Evolutionary conservation across 2,797 vertebrate genomes (phyloP).

Genomic region (Amazona ochrocephala): DNA sequence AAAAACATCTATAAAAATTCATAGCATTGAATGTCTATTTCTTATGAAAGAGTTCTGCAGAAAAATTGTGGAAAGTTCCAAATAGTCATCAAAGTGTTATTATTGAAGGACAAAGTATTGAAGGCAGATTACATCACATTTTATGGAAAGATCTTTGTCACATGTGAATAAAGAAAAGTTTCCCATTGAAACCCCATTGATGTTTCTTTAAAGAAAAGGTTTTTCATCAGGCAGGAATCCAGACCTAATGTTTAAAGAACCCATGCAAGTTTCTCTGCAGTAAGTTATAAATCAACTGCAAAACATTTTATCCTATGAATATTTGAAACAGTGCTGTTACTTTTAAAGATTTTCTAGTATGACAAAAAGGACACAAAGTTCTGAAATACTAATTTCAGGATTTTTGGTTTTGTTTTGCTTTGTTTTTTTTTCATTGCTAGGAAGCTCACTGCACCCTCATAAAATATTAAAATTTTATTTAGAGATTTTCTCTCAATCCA

Average conservation of each 20-base stretch:
- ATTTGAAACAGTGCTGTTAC: background rate
- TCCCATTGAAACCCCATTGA: background rate
- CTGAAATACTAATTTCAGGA: background rate
- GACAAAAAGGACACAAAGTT: background rate
- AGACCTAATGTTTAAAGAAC: background rate
- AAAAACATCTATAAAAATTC: background rate
- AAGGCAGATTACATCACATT: background rate
- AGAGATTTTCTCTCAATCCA: background rate
- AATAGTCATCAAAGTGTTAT: background rate
- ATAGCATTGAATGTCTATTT: background rate
- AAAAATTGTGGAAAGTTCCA: background rate
- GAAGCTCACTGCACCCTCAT: background rate
- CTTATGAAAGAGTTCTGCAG: background rate
- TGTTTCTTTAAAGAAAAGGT: background rate
- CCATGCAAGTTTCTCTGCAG: background rate
- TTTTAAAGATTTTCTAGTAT: background rate
- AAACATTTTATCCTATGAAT: background rate
- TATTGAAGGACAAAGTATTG: background rate
- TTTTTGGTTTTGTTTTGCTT: too few relatives aligned
- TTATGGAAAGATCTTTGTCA: background rate
- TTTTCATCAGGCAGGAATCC: background rate
- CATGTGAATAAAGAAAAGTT: background rate
- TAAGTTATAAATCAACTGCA: background rate
- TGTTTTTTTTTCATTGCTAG: background rate
- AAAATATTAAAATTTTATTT: background rate